Base-by-base conservation (phyloP, 2,113 vertebrate genomes). In the Xenopus borealis region DNA sequence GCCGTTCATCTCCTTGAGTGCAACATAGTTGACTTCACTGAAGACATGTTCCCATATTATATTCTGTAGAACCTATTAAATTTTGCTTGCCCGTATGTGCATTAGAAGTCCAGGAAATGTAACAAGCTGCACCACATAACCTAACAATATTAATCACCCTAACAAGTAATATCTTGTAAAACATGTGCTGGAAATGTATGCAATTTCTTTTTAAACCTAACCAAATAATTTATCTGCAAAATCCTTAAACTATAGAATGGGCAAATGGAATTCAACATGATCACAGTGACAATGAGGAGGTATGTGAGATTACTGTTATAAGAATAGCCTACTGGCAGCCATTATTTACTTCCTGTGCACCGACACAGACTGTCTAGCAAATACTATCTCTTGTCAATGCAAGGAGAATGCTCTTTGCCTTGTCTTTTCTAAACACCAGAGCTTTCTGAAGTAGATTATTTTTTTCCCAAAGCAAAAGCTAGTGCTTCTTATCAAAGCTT, bases 401-500 rank as follows among this genome's bases (percentile, higher is more conserved):
- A 46, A 10, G 61, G 64, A 67, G 46, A 75, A 68, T 67, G 65
- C 72, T 55, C 72, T 75, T 64, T 50, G 65, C 64, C 10, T 66
- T 40, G 8, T 66, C 8, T 19, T 40, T 65, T 68, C 72, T 61
- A 52, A 50, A 58, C 72, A 67, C 55, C 1, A 68, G 20, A 61
- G 55, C 13, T 33, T 64, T 75, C 65, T 68, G 72, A 46, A n/a
- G 72, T 62, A 61, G 52, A 67, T 75, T 66, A 11, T 53, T 55
- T n/a, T 55, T 16, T 40, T 74, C 47, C 53, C 40, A 17, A 14
- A 50, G 64, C 64, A 68, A 75, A 61, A 75, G 72, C 72, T 27
- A 19, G 64, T 68, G 55, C 64, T 64, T 50, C 23, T 66, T 75
- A 75, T 75, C 72, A 75, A 75, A 75, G 72, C 72, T 68, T 20